These are phyloP conservation scores for Suncus etruscus DNA, from an alignment of 2,113 vertebrate species.

Conservation along the genomic window DNA sequence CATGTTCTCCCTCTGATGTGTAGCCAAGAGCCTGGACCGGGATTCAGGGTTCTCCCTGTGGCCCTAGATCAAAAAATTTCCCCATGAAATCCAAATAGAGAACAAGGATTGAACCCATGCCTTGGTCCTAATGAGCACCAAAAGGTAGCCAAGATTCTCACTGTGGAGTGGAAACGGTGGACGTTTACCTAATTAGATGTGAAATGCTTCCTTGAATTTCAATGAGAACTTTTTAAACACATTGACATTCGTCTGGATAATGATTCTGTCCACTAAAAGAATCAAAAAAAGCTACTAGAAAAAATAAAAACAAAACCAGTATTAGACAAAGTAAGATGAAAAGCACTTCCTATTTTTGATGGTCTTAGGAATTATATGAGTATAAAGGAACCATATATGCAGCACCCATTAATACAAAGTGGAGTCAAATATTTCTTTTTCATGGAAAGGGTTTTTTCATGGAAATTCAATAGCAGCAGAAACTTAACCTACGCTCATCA, in stretches of 20 bases:
- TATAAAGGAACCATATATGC: too few relatives aligned
- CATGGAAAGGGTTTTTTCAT: neutral
- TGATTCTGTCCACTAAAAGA: neutral
- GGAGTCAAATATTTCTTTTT: fast-evolving
- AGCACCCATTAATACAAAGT: neutral
- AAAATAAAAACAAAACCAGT: neutral
- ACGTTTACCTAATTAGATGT: neutral
- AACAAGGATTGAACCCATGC: neutral
- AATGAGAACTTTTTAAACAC: neutral
- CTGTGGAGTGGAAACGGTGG: neutral
- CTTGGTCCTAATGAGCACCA: neutral
- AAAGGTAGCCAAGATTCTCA: neutral
- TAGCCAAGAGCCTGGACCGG: neutral
- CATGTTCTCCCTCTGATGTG: neutral
- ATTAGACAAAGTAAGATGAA: neutral
- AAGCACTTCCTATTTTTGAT: neutral
- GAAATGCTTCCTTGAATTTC: constrained; percentile 7
- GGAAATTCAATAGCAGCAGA: fast-evolving
- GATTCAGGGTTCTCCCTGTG: neutral
- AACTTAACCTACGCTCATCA: fast-evolving
- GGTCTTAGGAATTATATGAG: neutral
- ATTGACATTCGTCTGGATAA: neutral
- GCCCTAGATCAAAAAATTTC: neutral
- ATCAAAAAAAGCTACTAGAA: neutral
- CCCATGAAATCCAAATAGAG: constrained; percentile 12